Evolutionary conservation across 2,888 invertebrate species (phyloP).

Genomic region (Agrochola macilenta): DNA sequence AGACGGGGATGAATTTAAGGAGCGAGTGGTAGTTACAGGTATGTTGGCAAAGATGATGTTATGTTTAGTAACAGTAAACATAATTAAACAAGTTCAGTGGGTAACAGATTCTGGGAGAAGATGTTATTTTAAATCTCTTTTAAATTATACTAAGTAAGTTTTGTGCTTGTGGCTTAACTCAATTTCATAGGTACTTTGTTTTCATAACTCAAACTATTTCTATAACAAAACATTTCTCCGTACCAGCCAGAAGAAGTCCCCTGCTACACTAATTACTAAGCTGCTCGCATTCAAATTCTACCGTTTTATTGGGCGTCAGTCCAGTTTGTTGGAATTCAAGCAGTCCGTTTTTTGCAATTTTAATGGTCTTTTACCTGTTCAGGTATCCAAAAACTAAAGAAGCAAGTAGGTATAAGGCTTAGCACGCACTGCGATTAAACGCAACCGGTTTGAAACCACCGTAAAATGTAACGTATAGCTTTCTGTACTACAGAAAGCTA

Average conservation of each 20-base stretch:
- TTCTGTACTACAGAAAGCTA: too few species aligned
- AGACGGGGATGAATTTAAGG: too few species aligned
- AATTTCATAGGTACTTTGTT: not conserved
- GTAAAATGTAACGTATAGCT: too few species aligned
- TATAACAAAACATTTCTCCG: not conserved
- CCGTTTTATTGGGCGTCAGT: not conserved
- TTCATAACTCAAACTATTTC: not conserved
- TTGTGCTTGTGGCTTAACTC: not conserved
- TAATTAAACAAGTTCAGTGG: constrained; percentile 10
- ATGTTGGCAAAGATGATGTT: too few species aligned
- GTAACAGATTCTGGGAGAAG: not conserved
- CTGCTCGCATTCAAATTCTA: not conserved
- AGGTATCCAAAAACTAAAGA: not conserved
- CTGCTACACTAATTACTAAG: not conserved
- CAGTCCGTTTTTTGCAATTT: not conserved
- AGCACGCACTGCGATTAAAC: too few species aligned
- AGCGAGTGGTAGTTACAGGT: too few species aligned
- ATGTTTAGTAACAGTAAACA: not conserved
- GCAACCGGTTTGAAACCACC: too few species aligned
- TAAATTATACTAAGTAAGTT: not conserved
- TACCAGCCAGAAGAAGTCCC: not conserved
- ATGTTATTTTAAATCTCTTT: constrained; percentile 10
- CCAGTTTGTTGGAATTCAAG: not conserved
- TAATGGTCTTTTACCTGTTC: not conserved
- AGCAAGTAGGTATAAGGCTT: too few species aligned